Evolutionary conservation across 2,797 vertebrate genomes (phyloP).

Genomic region (Rhabdomys pumilio): DNA sequence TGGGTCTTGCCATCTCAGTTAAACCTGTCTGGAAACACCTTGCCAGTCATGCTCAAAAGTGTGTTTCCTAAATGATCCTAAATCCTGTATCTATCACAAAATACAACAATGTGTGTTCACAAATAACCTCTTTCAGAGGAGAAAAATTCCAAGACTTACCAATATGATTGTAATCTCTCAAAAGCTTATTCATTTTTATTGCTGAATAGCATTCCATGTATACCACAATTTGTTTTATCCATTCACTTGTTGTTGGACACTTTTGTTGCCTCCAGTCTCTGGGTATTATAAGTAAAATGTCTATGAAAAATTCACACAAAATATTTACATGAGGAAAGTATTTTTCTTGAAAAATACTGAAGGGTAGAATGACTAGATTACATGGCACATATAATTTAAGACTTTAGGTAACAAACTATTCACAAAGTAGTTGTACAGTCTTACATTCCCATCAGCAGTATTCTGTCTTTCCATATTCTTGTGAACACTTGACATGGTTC

Average conservation of each 20-base stretch:
- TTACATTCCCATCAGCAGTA: background rate
- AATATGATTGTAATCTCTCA: background rate
- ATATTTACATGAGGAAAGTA: background rate
- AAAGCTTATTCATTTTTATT: background rate
- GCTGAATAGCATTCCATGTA: background rate
- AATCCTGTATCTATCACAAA: background rate
- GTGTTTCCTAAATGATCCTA: background rate
- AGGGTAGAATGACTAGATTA: background rate
- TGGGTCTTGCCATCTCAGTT: background rate
- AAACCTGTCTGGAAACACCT: background rate
- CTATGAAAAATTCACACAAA: background rate
- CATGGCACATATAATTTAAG: conserved; percentile 8
- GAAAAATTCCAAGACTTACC: background rate
- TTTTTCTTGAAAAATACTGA: conserved; percentile 24
- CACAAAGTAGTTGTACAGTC: background rate
- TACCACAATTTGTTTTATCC: background rate
- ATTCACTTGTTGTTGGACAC: background rate
- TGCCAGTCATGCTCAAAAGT: background rate
- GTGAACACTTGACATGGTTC: background rate
- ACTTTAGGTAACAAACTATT: conserved; percentile 14
- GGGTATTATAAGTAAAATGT: background rate
- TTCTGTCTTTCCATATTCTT: background rate
- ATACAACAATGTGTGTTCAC: background rate
- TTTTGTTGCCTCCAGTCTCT: conserved; percentile 14
- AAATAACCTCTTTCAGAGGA: background rate